These are phyloP conservation scores for Syritta pipiens DNA, from an alignment of 2,888 invertebrate species.

Conservation along the genomic window DNA sequence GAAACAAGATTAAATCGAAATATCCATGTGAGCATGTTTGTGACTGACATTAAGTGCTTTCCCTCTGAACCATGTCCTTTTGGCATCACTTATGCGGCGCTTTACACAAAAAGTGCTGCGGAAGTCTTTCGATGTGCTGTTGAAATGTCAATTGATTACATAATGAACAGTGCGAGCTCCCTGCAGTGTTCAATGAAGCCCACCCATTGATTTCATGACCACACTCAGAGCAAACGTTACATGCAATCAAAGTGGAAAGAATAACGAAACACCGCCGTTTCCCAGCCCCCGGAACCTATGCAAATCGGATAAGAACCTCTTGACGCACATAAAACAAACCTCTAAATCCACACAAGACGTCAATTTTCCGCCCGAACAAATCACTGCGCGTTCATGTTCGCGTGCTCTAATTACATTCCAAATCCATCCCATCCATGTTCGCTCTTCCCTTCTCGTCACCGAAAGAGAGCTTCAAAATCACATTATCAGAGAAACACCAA, in stretches of 20 bases:
- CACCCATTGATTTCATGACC: too few species aligned
- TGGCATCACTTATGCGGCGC: background rate
- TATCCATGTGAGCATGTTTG: background rate
- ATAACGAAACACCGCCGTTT: background rate
- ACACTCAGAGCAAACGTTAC: too few species aligned
- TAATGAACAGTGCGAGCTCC: too few species aligned
- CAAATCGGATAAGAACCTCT: slow-evolving; percentile 21
- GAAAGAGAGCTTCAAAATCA: slow-evolving; percentile 8
- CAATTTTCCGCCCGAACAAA: slow-evolving; percentile 57
- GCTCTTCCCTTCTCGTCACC: background rate
- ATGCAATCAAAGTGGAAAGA: too few species aligned
- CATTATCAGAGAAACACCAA: slow-evolving; percentile 18
- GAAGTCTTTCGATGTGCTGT: background rate
- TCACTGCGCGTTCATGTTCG: slow-evolving; percentile 21
- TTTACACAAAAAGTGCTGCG: background rate
- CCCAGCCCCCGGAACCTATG: background rate
- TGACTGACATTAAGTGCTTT: slow-evolving; percentile 17
- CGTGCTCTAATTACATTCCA: slow-evolving; percentile 49
- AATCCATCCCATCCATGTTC: slow-evolving; percentile 22
- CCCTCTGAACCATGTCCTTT: background rate
- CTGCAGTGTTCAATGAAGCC: too few species aligned
- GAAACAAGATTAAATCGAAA: slow-evolving; percentile 20
- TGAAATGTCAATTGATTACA: too few species aligned
- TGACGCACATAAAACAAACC: slow-evolving; percentile 13
- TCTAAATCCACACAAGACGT: slow-evolving; percentile 33